Conservation (phyloP, 2,113 vertebrate species). For the Bubo bubo region DNA sequence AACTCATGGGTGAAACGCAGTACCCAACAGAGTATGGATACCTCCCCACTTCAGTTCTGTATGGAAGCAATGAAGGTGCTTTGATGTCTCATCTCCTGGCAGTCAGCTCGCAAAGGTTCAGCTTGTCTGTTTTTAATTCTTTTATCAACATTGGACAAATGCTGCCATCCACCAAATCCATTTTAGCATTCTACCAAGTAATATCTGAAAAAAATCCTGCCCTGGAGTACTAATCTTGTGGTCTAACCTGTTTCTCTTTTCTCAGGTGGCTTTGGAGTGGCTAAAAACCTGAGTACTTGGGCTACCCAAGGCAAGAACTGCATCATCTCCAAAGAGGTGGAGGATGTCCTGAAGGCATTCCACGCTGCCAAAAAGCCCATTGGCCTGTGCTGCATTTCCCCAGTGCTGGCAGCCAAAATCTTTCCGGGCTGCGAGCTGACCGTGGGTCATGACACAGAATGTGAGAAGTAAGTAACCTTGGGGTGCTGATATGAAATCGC, state of each 20-base stretch:
- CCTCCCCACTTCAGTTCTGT: too few relatives aligned
- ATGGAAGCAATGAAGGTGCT: neutral
- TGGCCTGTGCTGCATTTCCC: slow-evolving; percentile 89
- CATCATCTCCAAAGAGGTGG: slow-evolving; percentile 70
- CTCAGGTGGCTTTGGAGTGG: slow-evolving; percentile 87
- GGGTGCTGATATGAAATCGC: too few relatives aligned
- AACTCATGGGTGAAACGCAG: neutral
- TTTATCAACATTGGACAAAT: neutral
- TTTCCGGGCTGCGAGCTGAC: slow-evolving; percentile 88
- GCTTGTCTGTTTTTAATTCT: neutral
- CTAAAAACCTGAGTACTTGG: slow-evolving; percentile 88
- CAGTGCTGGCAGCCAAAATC: slow-evolving; percentile 84
- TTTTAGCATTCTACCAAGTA: neutral
- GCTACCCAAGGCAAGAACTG: slow-evolving; percentile 84
- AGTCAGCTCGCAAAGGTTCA: neutral
- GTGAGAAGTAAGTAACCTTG: slow-evolving; percentile 72
- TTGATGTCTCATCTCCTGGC: neutral
- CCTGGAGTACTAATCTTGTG: neutral
- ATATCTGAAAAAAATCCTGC: neutral
- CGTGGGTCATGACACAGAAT: slow-evolving; percentile 81
- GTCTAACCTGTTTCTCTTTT: neutral
- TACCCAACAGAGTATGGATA: neutral
- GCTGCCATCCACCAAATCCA: neutral
- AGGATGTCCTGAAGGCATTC: slow-evolving; percentile 80
- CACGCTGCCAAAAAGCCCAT: slow-evolving; percentile 83